Base-by-base conservation (phyloP, 2,888 invertebrate species). In the Lacanobia wlatinum region DNA sequence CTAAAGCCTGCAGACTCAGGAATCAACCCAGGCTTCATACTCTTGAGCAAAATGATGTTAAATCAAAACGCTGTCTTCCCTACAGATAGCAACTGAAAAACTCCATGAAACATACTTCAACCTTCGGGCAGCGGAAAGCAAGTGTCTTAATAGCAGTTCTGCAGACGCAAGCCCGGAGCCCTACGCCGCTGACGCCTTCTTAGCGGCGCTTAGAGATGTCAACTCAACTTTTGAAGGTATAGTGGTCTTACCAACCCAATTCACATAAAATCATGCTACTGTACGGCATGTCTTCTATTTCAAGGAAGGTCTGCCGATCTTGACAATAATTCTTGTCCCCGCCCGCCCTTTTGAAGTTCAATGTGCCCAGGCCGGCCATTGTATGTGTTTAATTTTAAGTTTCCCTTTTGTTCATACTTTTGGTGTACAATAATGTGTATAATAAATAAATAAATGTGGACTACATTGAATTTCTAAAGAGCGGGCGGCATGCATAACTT, bases 101-200 rank as follows among this genome's bases (percentile, higher is more conserved):
- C 96, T 98, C 18, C 98, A 98, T 84, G 98, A 98, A 88, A 96
- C 98, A 14, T 98, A 98, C 90, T 96, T 97, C 85, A 97, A 97
- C 76, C 96, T 98, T 82, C 97, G 98, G 83, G 97, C 97, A 72
- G 97, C 98, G 58, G 98, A 98, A 92, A 96, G 97, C 83, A 96
- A 96, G 83, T 96, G 95, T 56, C 80, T 94, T 34, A 92, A 91
- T 86, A 95, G 93, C 72, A 93, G 87, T 50, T 91, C 93, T 0
- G 85, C 89, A 0, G 97, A 97, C 78, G 97, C 98, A 64, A 97
- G 96, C 62, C 97, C 97, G 28, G 98, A 98, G 88, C 98, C 98
- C 0, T 98, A 97, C 89, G 98, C 98, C 84, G 98, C 98, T 0
- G 98, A 98, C 86, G 97, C 98, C 55, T 97, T 98, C 92, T 95